These are phyloP conservation scores for Lagodon rhomboides DNA, from an alignment of 2,797 vertebrate genomes.

Conservation along the genomic window DNA sequence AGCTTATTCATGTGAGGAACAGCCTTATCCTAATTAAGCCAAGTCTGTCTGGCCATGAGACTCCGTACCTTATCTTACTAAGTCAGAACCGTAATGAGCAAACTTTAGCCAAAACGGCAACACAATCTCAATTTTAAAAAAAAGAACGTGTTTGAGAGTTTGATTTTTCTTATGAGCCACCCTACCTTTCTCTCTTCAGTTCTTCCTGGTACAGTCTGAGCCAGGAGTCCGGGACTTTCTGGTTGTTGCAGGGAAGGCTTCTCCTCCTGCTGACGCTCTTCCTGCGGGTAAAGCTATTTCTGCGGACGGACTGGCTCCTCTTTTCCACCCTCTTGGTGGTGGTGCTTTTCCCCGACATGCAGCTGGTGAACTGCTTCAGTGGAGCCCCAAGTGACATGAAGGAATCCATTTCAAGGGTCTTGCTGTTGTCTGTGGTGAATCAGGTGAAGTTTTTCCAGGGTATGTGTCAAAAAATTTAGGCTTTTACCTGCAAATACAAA, in stretches of 20 bases:
- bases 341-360: slow-evolving; percentile 64
- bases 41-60: slow-evolving; percentile 33
- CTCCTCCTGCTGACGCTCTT: slow-evolving; percentile 75
- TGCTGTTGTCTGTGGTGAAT: background rate
- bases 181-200: slow-evolving; percentile 83
- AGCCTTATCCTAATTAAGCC: slow-evolving; percentile 62
- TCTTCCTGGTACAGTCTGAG: slow-evolving; percentile 84
- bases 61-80: background rate
- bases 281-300: slow-evolving; percentile 79
- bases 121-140: background rate
- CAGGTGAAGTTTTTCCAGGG: background rate
- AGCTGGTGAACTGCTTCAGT: slow-evolving; percentile 83
- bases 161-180: background rate
- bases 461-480: slow-evolving; percentile 10
- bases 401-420: slow-evolving; percentile 76
- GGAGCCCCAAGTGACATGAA: slow-evolving; percentile 81
- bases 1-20: slow-evolving; percentile 62
- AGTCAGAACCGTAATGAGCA: background rate
- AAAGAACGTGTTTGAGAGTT: too few relatives aligned
- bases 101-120: background rate
- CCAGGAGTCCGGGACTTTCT: slow-evolving; percentile 84
- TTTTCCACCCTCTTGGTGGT: slow-evolving; percentile 48
- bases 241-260: slow-evolving; percentile 78
- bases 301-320: slow-evolving; percentile 72
- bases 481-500: slow-evolving; percentile 29